These are phyloP conservation scores for Cataglyphis livida DNA, from an alignment of 2,888 invertebrate genomes.

Conservation along the genomic window DNA sequence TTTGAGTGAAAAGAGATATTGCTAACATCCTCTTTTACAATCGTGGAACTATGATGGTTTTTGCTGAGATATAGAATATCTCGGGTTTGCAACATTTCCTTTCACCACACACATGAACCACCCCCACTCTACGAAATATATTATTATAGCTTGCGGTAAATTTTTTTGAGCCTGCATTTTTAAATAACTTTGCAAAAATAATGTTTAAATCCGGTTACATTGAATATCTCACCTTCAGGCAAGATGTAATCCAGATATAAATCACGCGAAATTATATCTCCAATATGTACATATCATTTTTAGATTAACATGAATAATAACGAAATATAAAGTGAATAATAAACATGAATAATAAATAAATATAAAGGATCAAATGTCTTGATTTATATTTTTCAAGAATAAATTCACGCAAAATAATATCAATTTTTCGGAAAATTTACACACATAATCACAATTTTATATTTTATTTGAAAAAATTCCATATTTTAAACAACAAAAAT, in stretches of 20 bases:
- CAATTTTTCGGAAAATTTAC: background rate
- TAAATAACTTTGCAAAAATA: background rate
- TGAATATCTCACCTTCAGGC: background rate
- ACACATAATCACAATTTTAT: background rate
- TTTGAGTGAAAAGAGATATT: conserved; percentile 30
- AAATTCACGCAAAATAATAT: background rate
- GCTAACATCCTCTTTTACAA: background rate
- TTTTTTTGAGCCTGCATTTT: background rate
- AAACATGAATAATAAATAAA: background rate
- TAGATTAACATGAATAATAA: background rate
- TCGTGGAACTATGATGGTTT: background rate
- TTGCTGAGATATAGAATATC: conserved; percentile 14
- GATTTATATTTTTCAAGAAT: background rate
- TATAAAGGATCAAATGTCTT: background rate
- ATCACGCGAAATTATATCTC: background rate
- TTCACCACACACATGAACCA: background rate
- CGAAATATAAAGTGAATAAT: no score
- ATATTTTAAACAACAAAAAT: background rate
- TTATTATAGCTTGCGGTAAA: background rate
- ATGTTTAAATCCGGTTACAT: background rate
- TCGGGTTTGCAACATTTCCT: conserved; percentile 2
- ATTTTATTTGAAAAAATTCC: background rate
- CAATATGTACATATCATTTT: background rate
- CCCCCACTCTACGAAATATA: background rate
- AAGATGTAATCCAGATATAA: background rate